Base-by-base conservation (phyloP, 1,140 invertebrate genomes). In the Sitophilus oryzae region DNA sequence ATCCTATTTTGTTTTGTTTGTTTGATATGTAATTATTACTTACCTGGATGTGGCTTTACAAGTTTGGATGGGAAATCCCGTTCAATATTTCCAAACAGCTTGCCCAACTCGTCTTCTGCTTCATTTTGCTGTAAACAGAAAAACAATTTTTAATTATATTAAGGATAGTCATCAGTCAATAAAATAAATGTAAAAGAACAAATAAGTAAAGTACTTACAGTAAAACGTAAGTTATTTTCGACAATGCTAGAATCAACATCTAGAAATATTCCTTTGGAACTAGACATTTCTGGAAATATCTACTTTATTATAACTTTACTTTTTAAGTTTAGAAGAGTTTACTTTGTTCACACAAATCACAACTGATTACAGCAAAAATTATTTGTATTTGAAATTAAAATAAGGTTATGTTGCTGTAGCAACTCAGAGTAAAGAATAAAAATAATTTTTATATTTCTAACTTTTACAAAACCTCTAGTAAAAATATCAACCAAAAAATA, bases 141-240 rank as follows among this genome's bases (percentile, higher is more conserved):
- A 22, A n/a, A 46, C 11, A 8, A 21, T 16, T 40, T 15, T n/a
- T 42, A 34, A 14, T 8, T 18, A 43, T 49, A 53, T 34, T 20
- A 56, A 45, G 19, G n/a, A 30, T n/a, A 11, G 14, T 51, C 16
- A 21, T 20, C 18, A 3, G 20, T n/a, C 18, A 51, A 20, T 51
- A n/a, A 11, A 19, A 8, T 19, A 43, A 41, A 48, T 20, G n/a
- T n/a, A n/a, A n/a, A n/a, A n/a, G n/a, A 51, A 15, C 9, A 36
- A 16, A 44, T 16, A 43, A 57, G 25, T 16, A 58, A 34, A 11
- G 3, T 11, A 62, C 66, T 68, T 68, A 77, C 75, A 44, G 66
- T 60, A 54, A 77, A 68, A 20, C 65, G 62, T 45, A 77, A 58
- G 59, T 76, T 76, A n/a, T 70, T 66, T 25, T 76, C 74, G 3